Base-by-base conservation (phyloP, 1,140 invertebrate genomes). In the Melanaphis sacchari region DNA sequence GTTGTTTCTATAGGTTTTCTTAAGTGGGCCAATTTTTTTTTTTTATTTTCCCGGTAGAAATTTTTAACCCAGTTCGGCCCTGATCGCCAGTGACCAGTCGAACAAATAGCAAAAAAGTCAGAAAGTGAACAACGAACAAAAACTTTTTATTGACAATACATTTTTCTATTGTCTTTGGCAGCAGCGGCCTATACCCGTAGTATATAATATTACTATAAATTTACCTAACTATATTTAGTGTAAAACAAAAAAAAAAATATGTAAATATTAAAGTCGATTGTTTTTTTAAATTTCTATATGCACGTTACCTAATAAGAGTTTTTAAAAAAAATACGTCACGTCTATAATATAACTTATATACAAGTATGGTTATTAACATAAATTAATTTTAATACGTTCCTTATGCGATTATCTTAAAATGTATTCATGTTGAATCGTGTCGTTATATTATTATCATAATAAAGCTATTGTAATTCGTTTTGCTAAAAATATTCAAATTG, bases 401-500 rank as follows among this genome's bases (percentile, higher is more conserved):
- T 82, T 38, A 18, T 38, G 22, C 18, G 76, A 38, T 82, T 38
- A 82, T 82, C 36, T 38, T 82, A 82, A 82, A 38, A 82, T 82
- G 22, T 82, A 82, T 82, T 82, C 76, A 24, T n/a, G n/a, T 76
- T 76, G 18, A 76, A 76, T 76, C 59, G 59, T 76, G 31, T 76
- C 36, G 22, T 82, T 38, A 24, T 82, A 24, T 82, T 82, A 82
- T 82, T 82, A 82, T 82, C 36, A 82, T 82, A 38, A 82, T 82
- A 82, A 82, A 38, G 18, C 76, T 82, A 82, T 82, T 82, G 76
- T 82, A 38, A 82, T 82, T 82, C 76, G 76, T 38, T 82, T 82
- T 24, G 76, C 76, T 82, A 82, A 82, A 82, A 82, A 38, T 82
- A 82, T 82, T 82, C 76, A 82, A 82, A 82, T 82, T n/a, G 76